Evolutionary conservation across 2,113 vertebrate species (phyloP).

Genomic region (Melanerpes formicivorus): DNA sequence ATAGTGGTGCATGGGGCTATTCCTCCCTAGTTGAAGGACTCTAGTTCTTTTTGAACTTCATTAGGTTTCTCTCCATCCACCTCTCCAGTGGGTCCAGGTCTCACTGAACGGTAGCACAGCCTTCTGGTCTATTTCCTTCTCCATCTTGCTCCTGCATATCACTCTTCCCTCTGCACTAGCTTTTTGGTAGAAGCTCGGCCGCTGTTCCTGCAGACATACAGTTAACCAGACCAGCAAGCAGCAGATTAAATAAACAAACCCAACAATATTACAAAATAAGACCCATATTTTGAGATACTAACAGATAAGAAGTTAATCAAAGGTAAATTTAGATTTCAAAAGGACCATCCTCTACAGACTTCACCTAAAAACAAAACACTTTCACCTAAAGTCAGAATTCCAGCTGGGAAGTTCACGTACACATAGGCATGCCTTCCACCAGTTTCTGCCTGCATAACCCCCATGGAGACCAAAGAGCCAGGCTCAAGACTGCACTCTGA

Average conservation of each 20-base stretch:
- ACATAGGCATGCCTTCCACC: background rate
- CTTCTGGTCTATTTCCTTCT: background rate
- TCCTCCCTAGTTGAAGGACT: background rate
- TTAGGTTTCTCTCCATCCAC: background rate
- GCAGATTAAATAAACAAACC: background rate
- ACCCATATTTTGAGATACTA: background rate
- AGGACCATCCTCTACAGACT: background rate
- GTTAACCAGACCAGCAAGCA: background rate
- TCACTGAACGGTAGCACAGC: background rate
- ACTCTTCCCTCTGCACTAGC: fast-evolving
- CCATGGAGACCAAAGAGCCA: background rate
- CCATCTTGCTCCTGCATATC: background rate
- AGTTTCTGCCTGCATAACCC: background rate
- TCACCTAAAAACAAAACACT: background rate
- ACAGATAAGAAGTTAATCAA: background rate
- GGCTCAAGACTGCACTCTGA: background rate
- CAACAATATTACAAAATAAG: background rate
- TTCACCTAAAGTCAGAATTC: background rate
- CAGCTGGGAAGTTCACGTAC: background rate
- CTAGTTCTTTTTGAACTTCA: background rate
- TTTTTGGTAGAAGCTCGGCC: background rate
- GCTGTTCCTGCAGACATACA: background rate
- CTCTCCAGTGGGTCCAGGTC: background rate
- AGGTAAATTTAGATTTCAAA: background rate
- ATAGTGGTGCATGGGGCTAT: background rate